phyloP scores from a whole-genome alignment of 2,113 vertebrate genomes.

The Rhagologus leucostigma region DNA sequence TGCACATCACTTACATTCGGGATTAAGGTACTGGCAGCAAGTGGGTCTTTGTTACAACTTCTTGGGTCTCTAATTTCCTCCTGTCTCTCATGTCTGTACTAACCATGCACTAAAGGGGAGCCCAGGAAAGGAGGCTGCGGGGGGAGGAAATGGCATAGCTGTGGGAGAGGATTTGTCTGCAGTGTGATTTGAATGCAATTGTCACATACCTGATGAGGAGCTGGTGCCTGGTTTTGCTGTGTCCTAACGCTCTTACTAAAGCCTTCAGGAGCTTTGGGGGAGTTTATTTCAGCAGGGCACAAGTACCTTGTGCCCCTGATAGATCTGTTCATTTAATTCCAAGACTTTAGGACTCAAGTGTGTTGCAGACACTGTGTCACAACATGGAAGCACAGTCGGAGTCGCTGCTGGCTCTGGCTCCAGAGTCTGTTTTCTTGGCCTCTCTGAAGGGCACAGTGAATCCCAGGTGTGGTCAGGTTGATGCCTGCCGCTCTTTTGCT shows the following conservation, averaged over 20 bases:
- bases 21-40: constrained; percentile 57
- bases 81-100: constrained; percentile 33
- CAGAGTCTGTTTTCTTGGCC: background rate
- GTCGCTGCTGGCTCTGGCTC: background rate
- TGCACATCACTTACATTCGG: constrained; percentile 65
- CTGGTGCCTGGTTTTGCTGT: background rate
- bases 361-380: background rate
- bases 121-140: background rate
- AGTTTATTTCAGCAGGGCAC: background rate
- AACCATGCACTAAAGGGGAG: constrained; percentile 36
- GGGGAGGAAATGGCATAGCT: background rate
- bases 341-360: background rate
- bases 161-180: background rate
- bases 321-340: background rate
- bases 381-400: background rate
- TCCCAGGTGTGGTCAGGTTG: background rate
- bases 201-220: background rate
- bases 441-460: background rate
- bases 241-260: background rate
- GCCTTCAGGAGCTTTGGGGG: background rate
- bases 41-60: constrained; percentile 54
- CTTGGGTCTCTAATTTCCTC: constrained; percentile 23
- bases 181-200: background rate
- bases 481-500: constrained; percentile 3
- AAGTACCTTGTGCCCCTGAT: background rate